Percentiles rank a stretch among this genome's conserved stretches.
phyloP scores from a whole-genome alignment of 2,888 invertebrate species.

The Halictus quadricinctus region DNA sequence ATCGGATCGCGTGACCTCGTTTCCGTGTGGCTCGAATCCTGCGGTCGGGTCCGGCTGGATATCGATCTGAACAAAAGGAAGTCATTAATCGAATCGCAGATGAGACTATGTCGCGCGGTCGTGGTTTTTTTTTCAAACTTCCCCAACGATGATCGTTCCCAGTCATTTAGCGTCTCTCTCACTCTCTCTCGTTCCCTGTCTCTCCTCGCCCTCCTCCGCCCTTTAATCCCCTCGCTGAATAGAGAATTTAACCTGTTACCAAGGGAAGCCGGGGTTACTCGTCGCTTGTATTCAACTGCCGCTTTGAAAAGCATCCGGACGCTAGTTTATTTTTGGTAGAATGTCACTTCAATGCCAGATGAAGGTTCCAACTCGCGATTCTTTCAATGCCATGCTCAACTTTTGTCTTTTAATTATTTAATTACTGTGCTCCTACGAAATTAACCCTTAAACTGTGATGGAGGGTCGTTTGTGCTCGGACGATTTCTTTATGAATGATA shows the following conservation, averaged over 20 bases:
- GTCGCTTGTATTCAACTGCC: slow-evolving; percentile 5
- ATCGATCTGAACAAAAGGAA: slow-evolving; percentile 45
- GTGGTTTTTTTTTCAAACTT: slow-evolving; percentile 21
- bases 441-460: background rate
- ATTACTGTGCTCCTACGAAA: background rate
- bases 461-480: background rate
- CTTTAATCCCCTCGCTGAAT: background rate
- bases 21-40: slow-evolving; percentile 42
- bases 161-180: background rate
- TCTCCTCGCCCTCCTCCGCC: background rate
- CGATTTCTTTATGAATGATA: too few species aligned
- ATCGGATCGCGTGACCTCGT: slow-evolving; percentile 51
- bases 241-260: slow-evolving; percentile 10
- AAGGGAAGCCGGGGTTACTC: background rate
- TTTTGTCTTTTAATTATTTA: background rate
- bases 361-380: background rate
- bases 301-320: background rate
- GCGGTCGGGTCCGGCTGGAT: slow-evolving; percentile 31
- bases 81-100: slow-evolving; percentile 49
- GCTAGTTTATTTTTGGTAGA: background rate
- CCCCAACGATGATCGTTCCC: background rate
- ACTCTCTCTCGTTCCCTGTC: background rate
- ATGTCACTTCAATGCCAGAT: background rate
- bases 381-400: background rate
- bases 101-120: background rate